phyloP scores from a whole-genome alignment of 2,113 vertebrate species.

The Rynchops niger region DNA sequence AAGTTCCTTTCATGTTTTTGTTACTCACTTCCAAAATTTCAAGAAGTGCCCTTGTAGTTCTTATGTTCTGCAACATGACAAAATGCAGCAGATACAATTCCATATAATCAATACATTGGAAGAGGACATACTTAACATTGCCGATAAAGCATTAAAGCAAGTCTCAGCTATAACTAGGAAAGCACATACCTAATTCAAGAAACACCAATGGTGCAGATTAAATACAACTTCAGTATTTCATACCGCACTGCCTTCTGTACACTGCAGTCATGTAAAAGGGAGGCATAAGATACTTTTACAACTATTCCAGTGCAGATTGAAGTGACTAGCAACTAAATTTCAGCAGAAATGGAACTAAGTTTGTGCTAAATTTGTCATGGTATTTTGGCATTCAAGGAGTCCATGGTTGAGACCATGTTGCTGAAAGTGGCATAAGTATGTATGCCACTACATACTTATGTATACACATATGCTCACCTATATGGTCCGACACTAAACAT shows the following conservation, averaged over 20 bases:
- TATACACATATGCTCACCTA: rapidly evolving
- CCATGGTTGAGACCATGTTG: not conserved
- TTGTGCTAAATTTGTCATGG: not conserved
- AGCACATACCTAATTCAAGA: not conserved
- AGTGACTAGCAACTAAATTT: not conserved
- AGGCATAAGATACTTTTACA: not conserved
- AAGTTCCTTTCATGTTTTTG: not conserved
- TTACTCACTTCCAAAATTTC: not conserved
- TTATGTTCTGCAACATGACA: not conserved
- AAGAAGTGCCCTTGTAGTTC: not conserved
- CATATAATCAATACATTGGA: not conserved
- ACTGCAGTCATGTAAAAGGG: not conserved
- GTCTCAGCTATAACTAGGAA: not conserved
- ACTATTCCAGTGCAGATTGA: not conserved
- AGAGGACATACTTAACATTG: not conserved
- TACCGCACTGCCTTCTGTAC: not conserved
- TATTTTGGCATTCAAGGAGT: not conserved
- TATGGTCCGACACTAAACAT: not conserved
- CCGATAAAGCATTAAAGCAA: not conserved
- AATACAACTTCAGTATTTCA: not conserved
- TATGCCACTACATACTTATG: not conserved
- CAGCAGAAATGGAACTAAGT: not conserved
- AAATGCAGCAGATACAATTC: not conserved
- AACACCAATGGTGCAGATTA: not conserved
- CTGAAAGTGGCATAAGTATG: not conserved